A percentile compares a stretch with the other conserved stretches of the same genome.
These are phyloP conservation scores for Pomacea maculata DNA, from an alignment of 1,140 invertebrate species.

Conservation along the genomic window DNA sequence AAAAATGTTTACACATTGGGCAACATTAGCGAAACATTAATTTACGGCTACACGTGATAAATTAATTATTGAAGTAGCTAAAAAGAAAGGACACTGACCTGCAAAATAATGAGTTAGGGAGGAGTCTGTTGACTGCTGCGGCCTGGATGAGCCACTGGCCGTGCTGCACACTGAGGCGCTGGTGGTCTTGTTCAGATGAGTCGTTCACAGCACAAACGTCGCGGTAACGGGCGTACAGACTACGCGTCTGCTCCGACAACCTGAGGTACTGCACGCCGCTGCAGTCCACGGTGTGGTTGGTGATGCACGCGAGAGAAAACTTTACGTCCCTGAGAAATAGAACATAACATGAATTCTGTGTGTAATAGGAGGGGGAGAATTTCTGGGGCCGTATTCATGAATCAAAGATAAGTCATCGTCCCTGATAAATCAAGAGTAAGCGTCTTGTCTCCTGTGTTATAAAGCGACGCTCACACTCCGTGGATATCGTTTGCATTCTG, in stretches of 20 bases:
- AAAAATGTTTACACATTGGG: no score
- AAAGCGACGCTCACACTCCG: no score
- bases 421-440: background rate
- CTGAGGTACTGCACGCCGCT: slow-evolving; percentile 5
- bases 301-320: slow-evolving; percentile 12
- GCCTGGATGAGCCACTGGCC: slow-evolving; percentile 5
- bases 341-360: no score
- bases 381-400: background rate
- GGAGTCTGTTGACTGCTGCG: background rate
- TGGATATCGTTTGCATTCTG: no score
- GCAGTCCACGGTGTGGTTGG: slow-evolving; percentile 27
- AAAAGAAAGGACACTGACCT: background rate
- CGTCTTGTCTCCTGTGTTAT: background rate
- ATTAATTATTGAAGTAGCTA: background rate
- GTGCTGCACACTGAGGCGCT: background rate
- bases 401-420: background rate
- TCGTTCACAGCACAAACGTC: background rate
- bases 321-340: slow-evolving; percentile 14
- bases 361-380: no score
- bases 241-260: background rate
- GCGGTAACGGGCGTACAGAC: background rate
- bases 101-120: background rate
- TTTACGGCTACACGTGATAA: background rate
- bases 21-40: no score
- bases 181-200: background rate